phyloP scores from a whole-genome alignment of 2,113 vertebrate genomes.

The Mesitornis unicolor region DNA sequence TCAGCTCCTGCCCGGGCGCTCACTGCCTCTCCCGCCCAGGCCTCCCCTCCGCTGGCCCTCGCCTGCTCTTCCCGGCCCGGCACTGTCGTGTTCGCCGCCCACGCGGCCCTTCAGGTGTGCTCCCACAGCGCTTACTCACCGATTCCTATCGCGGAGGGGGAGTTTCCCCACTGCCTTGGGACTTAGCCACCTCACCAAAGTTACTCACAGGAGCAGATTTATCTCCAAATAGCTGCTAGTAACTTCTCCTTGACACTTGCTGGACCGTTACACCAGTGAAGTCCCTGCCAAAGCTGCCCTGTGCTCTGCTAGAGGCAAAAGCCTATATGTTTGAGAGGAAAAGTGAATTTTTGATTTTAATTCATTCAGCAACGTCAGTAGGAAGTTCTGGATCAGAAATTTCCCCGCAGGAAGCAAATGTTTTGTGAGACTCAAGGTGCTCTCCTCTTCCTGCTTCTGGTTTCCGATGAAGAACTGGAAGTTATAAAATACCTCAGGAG shows the following conservation, averaged over 20 bases:
- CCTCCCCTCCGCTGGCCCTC: background rate
- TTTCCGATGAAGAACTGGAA: background rate
- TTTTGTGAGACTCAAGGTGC: background rate
- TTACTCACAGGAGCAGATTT: fast-evolving
- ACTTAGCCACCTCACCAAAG: background rate
- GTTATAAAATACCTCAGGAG: background rate
- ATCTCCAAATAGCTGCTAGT: fast-evolving
- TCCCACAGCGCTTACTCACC: background rate
- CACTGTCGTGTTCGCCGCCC: background rate
- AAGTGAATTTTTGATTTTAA: background rate
- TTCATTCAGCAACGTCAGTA: background rate
- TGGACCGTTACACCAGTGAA: background rate
- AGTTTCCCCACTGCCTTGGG: background rate
- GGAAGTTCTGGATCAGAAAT: background rate
- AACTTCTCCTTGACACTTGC: background rate
- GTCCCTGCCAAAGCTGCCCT: background rate
- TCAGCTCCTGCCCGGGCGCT: background rate
- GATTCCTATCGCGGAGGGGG: background rate
- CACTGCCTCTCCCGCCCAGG: background rate
- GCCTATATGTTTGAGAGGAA: background rate
- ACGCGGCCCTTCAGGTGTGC: background rate
- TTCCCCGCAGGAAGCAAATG: background rate
- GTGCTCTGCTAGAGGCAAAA: background rate
- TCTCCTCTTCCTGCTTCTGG: background rate
- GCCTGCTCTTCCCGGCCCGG: background rate